Base-by-base conservation (phyloP, 2,113 vertebrate genomes). In the Raphicerus campestris region DNA sequence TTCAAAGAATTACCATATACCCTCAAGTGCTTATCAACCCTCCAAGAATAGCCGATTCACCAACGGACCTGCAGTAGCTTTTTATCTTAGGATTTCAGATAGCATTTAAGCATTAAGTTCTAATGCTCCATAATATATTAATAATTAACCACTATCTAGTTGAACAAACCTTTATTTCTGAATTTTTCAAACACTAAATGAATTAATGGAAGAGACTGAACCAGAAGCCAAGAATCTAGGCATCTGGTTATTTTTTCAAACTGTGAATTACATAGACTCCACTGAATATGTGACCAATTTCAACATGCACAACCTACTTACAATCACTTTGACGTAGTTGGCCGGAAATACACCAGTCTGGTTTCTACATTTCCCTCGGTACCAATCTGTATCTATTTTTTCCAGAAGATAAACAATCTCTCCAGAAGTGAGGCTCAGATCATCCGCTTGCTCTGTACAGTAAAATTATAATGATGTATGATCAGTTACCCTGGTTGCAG, bases 341-440 rank as follows among this genome's bases (percentile, higher is more conserved):
- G 99, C 97, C 56, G 99, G 99, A 98, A 99, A 99, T 94, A 99
- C 98, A 26, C 99, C 99, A 20, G 98, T 98, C 88, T 96, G 97
- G 94, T 99, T 99, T 97, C 98, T 98, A 90, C 99, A 99, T 93
- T 98, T 99, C 49, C 99, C 99, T 97, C 98, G 98, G 98, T 99
- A 99, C 99, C 99, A 99, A 60, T 99, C 99, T 0, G 88, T 28
- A 98, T 99, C 99, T 55, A 99, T 97, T 97, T 99, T 99, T 98
- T 99, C 99, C 97, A 99, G 98, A 98, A 99, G 98, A 98, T 89
- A 98, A 97, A 99, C 99, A 16, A 98, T 98, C 88, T 99, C 99
- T 97, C 99, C 99, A 93, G 98, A 98, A 97, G 55, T 98, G 97
- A 99, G 99, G 81, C 88, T 97, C 98, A 99, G 98, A 98, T 99